Conservation (phyloP, 2,797 vertebrate genomes). For the Diplodus puntazzo region DNA sequence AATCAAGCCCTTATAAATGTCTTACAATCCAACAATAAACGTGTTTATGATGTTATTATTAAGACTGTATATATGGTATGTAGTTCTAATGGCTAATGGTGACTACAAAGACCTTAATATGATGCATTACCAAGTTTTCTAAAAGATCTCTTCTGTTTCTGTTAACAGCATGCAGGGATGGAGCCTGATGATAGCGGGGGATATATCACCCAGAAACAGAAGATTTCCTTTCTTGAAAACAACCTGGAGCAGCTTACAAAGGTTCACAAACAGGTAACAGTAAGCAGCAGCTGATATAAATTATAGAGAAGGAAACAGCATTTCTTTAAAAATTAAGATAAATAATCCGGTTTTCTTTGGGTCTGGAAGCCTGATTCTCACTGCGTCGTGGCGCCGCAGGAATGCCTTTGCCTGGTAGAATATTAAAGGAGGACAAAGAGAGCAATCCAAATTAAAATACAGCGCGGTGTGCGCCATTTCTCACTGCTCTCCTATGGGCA, state of each 20-base stretch:
- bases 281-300: background rate
- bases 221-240: constrained; percentile 99
- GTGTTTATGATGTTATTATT: no score
- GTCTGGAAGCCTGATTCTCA: constrained; percentile 4
- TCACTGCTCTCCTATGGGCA: constrained; percentile 45
- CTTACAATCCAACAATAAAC: no score
- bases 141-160: constrained; percentile 30
- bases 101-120: no score
- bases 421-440: constrained; percentile 12
- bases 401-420: constrained; percentile 10
- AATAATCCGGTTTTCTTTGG: background rate
- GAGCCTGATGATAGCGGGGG: constrained; percentile 92
- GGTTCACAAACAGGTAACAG: constrained; percentile 95
- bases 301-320: background rate
- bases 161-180: constrained; percentile 89
- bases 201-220: constrained; percentile 95
- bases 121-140: background rate
- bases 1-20: no score
- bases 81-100: no score
- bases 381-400: background rate
- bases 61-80: no score
- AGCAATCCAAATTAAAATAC: constrained; percentile 54
- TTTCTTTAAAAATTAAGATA: constrained; percentile 20
- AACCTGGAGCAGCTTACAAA: constrained; percentile 98
- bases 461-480: constrained; percentile 34